Base-by-base conservation (phyloP, 2,888 invertebrate species). In the Silvanus unidentatus region DNA sequence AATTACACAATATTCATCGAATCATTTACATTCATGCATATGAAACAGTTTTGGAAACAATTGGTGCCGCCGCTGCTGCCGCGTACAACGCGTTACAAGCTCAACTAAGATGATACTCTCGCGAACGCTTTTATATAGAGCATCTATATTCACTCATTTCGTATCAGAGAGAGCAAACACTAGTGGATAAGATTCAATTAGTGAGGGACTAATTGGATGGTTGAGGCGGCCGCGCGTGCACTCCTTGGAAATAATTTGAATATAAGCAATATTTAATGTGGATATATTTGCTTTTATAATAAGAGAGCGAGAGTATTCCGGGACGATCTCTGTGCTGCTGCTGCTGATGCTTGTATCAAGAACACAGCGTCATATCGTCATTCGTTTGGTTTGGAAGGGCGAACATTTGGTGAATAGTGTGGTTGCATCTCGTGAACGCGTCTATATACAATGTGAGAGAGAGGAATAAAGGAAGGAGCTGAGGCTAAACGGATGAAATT, bases 211-310 rank as follows among this genome's bases (percentile, higher is more conserved):
- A 67, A 68, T 68, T 68, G 66, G 62, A 62, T 56, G 54, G 58
- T 50, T 54, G 54, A 54, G 57, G 54, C 54, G 53, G 58, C 55
- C 55, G 58, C 48, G 42, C 48, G 52, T 48, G 49, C 37, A 37
- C 53, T 51, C 42, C 49, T 52, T 43, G 45, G 46, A 54, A 53
- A 55, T 68, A 69, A 68, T 69, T 69, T 68, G 64, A 68, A 69
- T 68, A 66, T 68, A 68, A 69, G 68, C 66, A 65, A 64, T 66
- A 68, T 67, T 68, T 67, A 68, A 69, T 66, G 62, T 61, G 55
- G 54, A 62, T 60, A 60, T 66, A 66, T 68, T 67, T 66, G 68
- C 64, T 64, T 66, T 66, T 64, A 58, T 65, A 63, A 65, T 64
- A 63, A 65, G n/a, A n/a, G n/a, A 64, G 63, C 54, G 61, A 58